A percentile compares a stretch with the other conserved stretches of the same genome.
Evolutionary conservation across 1,140 invertebrate genomes (phyloP).

Genomic region (Drosophila micromelanica): DNA sequence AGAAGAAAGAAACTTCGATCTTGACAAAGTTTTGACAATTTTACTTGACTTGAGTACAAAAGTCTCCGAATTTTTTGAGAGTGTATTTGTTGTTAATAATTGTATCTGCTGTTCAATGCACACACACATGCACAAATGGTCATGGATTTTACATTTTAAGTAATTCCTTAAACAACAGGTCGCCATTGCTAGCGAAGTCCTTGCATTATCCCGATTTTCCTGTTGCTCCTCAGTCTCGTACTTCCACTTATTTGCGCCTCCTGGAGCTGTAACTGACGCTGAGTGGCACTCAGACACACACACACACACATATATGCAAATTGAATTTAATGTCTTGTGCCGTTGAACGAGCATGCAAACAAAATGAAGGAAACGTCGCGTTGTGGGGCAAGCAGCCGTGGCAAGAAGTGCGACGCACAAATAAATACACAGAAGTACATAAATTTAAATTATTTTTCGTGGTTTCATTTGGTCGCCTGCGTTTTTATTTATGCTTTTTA

Average conservation of each 20-base stretch:
- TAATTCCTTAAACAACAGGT: constrained; percentile 79
- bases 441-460: constrained; percentile 79
- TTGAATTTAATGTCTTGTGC: constrained; percentile 79
- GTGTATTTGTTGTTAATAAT: constrained; percentile 19
- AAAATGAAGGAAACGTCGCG: constrained; percentile 38
- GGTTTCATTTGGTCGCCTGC: constrained; percentile 50
- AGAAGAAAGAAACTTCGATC: too few relatives aligned
- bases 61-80: neutral
- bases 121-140: constrained; percentile 24
- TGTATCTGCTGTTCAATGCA: constrained; percentile 12
- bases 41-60: neutral
- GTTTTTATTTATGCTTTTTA: constrained; percentile 68
- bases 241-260: neutral
- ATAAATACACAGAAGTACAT: constrained; percentile 77
- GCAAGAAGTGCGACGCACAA: constrained; percentile 63
- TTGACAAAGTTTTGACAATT: neutral
- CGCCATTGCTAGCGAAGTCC: constrained; percentile 47
- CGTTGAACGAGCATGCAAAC: constrained; percentile 51
- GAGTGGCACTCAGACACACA: constrained; percentile 60
- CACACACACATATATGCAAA: constrained; percentile 51
- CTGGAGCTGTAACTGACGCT: constrained; percentile 68
- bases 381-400: constrained; percentile 27
- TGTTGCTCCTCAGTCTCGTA: constrained; percentile 22
- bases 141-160: constrained; percentile 55
- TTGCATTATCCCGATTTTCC: constrained; percentile 21